phyloP scores from a whole-genome alignment of 2,113 vertebrate genomes.

The Maccullochella peelii region DNA sequence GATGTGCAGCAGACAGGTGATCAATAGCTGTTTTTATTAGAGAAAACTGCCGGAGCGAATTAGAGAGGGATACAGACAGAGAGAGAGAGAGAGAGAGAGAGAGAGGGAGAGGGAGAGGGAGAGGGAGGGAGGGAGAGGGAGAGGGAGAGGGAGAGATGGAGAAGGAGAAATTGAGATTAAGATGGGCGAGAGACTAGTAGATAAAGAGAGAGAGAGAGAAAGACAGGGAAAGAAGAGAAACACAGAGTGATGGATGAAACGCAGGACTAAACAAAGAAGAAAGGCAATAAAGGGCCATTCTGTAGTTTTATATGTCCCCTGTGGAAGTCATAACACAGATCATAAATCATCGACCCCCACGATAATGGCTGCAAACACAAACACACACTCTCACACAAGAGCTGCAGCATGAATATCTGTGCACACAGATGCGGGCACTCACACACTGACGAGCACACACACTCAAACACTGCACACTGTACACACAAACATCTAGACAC shows the following conservation, averaged over 20 bases:
- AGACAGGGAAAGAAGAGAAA: conserved; percentile 31
- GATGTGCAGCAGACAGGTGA: conserved; percentile 67
- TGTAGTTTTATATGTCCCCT: conserved; percentile 79
- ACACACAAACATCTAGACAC: conserved; percentile 14
- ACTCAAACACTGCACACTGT: background rate
- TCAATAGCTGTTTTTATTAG: conserved; percentile 73
- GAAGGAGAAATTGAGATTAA: conserved; percentile 22
- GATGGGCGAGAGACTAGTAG: conserved; percentile 22
- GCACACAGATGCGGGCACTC: background rate
- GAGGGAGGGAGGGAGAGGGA: conserved; percentile 43
- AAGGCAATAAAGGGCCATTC: conserved; percentile 79
- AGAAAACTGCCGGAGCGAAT: conserved; percentile 52
- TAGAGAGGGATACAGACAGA: conserved; percentile 38
- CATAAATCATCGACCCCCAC: conserved; percentile 74
- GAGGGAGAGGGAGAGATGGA: conserved; percentile 1
- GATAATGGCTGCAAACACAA: conserved; percentile 68
- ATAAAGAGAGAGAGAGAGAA: conserved; percentile 6
- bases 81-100: too few species aligned
- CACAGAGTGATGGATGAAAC: conserved; percentile 73
- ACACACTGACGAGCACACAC: conserved; percentile 6
- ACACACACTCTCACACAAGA: conserved; percentile 20
- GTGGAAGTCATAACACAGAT: conserved; percentile 70
- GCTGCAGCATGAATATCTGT: conserved; percentile 10
- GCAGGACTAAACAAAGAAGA: conserved; percentile 70
- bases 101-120: conserved; percentile 18